Base-by-base conservation (phyloP, 1,140 invertebrate genomes). In the Semibalanus balanoides region DNA sequence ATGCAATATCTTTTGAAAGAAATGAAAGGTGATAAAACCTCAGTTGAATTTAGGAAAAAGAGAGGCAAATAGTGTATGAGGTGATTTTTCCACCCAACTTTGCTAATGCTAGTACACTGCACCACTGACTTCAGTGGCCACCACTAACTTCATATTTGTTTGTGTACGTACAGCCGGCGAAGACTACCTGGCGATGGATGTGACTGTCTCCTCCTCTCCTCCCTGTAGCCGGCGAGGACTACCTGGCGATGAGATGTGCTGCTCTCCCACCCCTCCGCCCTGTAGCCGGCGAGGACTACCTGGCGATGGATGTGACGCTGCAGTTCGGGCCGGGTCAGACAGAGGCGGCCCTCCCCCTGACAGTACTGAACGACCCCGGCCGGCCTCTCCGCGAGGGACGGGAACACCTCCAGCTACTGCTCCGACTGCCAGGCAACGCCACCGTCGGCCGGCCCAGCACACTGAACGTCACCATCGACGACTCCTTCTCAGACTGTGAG, bases 321-420 rank as follows among this genome's bases (percentile, higher is more conserved):
- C 80, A 82, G 74, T 85, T 85, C 77, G 80, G 80, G 17, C 82
- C 84, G 11, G 83, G 84, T 0, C 81, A 81, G 64, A 82, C 81
- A 43, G 79, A 79, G 76, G 80, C 83, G 78, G 82, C 80, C 7
- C 78, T 85, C 17, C 72, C 77, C 31, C 80, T 84, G 3, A 81
- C 75, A 17, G 84, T 85, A 30, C 70, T 85, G 17, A 84, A 85
- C 79, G 85, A 85, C 79, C 77, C 83, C n/a, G 83, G 82, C 17
- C 78, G 79, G 35, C 84, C 84, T 0, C 70, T 76, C 3, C 75
- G 85, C 7, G 85, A 85, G 78, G 84, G 85, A 27, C 40, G 77
- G 1, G 84, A 85, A 78, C 81, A 75, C 0, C 84, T 85, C 74
- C 76, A 82, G 74, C 77, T 85, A 5, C 77, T 82, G 25, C 80